These are phyloP conservation scores for Cryptus viduatorius DNA, from an alignment of 2,888 invertebrate species.

Conservation along the genomic window DNA sequence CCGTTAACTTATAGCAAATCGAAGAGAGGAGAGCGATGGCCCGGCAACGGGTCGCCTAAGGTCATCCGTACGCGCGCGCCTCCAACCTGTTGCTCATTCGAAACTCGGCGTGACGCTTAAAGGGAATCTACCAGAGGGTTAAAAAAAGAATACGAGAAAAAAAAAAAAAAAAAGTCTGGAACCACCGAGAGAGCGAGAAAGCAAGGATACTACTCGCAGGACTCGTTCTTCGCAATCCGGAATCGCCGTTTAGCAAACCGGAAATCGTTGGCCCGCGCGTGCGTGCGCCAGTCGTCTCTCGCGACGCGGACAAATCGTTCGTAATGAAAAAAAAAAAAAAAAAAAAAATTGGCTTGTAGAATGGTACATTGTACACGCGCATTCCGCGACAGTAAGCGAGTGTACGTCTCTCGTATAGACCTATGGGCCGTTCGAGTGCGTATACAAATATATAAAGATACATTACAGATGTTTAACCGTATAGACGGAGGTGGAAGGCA, in stretches of 20 bases:
- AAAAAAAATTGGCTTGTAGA: constrained; percentile 6
- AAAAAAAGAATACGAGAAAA: constrained; percentile 22
- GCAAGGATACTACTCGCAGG: background rate
- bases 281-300: constrained; percentile 33
- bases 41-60: constrained; percentile 41
- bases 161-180: background rate
- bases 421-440: constrained; percentile 11
- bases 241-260: constrained; percentile 55
- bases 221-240: constrained; percentile 44
- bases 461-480: constrained; percentile 10
- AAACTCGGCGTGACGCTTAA: constrained; percentile 2
- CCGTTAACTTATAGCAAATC: background rate
- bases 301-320: constrained; percentile 42
- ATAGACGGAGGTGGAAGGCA: constrained; percentile 37
- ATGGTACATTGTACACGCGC: constrained; percentile 50
- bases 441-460: constrained; percentile 28
- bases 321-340: constrained; percentile 11
- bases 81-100: constrained; percentile 28
- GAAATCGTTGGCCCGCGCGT: constrained; percentile 50
- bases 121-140: constrained; percentile 19
- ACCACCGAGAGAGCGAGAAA: background rate
- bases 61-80: constrained; percentile 26
- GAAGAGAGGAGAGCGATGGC: constrained; percentile 24
- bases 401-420: constrained; percentile 20
- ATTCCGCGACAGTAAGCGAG: constrained; percentile 29